Percentiles rank a stretch among this genome's conserved stretches.
Evolutionary conservation across 1,140 invertebrate species (phyloP).

Genomic region (Belonocnema kinseyi): DNA sequence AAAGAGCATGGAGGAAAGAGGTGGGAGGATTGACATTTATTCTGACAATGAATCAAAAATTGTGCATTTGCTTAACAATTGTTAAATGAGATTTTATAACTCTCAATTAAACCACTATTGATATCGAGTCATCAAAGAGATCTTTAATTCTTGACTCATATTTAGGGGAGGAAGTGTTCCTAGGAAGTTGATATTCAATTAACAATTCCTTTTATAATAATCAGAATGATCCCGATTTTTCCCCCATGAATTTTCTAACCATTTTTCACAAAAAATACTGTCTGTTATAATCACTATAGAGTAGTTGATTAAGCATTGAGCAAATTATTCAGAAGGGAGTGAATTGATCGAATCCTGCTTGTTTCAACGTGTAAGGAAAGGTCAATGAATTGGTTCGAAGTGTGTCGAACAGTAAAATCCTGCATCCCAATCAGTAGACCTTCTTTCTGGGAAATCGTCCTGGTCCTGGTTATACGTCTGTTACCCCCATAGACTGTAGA

Average conservation of each 20-base stretch:
- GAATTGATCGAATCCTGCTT: background rate
- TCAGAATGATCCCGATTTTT: too few species aligned
- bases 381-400: conserved; percentile 7
- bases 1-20: conserved; percentile 51
- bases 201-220: too few species aligned
- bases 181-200: too few species aligned
- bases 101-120: conserved; percentile 6
- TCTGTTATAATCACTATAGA: too few species aligned
- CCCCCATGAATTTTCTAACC: too few species aligned
- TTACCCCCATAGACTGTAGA: background rate
- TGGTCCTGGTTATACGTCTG: background rate
- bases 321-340: background rate
- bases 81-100: background rate
- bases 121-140: background rate
- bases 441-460: conserved; percentile 10
- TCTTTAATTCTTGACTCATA: too few species aligned
- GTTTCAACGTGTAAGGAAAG: conserved; percentile 8
- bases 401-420: conserved; percentile 30
- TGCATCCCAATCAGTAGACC: conserved; percentile 14
- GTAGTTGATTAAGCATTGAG: background rate
- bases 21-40: conserved; percentile 49
- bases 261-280: too few species aligned
- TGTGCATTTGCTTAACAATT: conserved; percentile 11
- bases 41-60: conserved; percentile 35
- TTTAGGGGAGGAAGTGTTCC: too few species aligned